Percentiles rank a stretch among this genome's conserved stretches.
phyloP scores from a whole-genome alignment of 2,113 vertebrate genomes.

The Sinocyclocheilus anshuiensis region DNA sequence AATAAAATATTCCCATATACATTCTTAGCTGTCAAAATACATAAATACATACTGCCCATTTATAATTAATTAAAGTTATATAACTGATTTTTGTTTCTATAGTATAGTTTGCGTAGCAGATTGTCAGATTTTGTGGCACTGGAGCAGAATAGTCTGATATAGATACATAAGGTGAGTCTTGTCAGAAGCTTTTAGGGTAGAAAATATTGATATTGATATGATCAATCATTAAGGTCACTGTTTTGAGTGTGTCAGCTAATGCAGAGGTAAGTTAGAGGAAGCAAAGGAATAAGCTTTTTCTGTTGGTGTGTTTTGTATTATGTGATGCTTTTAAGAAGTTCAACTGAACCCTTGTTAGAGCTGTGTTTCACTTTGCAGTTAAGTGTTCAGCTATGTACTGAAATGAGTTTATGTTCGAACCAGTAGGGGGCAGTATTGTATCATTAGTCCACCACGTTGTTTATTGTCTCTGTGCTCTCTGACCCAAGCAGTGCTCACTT shows the following conservation, averaged over 20 bases:
- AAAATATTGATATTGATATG: background rate
- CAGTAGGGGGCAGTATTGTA: conserved; percentile 73
- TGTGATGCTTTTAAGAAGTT: background rate
- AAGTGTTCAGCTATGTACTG: background rate
- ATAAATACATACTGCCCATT: background rate
- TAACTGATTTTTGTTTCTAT: background rate
- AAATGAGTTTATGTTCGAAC: conserved; percentile 38
- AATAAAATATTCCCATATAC: background rate
- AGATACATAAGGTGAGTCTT: background rate
- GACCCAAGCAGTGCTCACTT: background rate
- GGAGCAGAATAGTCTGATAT: background rate
- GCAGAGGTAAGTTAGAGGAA: background rate
- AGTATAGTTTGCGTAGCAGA: background rate
- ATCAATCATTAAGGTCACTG: background rate
- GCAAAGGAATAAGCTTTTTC: background rate
- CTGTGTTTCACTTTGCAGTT: background rate
- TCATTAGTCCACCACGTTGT: conserved; percentile 21
- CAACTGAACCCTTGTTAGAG: too few relatives aligned
- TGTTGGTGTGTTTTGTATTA: too few relatives aligned
- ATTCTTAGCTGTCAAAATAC: background rate
- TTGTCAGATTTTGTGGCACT: background rate
- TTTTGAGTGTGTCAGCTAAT: background rate
- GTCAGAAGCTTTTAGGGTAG: background rate
- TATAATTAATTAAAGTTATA: background rate
- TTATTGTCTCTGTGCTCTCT: background rate